Conservation (phyloP, 2,888 invertebrate genomes). For the Diploptera punctata region DNA sequence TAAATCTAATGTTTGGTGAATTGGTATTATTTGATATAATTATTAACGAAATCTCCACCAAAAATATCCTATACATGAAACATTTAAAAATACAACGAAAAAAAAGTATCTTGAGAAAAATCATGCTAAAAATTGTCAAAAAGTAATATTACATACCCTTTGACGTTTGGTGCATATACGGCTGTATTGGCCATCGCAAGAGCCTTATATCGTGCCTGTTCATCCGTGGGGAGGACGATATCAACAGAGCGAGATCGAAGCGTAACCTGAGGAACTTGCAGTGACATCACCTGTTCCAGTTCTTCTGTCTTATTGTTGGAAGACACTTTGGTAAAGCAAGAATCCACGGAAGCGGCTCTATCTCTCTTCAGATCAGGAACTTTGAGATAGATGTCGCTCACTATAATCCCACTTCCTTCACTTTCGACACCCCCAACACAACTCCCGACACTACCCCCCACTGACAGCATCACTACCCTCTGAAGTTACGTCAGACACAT, state of each 20-base stretch:
- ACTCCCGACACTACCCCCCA: neutral
- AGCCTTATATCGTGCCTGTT: constrained; percentile 86
- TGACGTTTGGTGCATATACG: constrained; percentile 49
- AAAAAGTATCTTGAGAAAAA: no score
- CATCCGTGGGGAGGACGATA: constrained; percentile 85
- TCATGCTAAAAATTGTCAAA: no score
- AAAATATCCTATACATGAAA: no score
- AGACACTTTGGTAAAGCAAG: constrained; percentile 77
- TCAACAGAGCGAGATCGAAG: constrained; percentile 85
- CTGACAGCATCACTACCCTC: constrained; percentile 53
- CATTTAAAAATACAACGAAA: no score
- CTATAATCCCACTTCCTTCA: constrained; percentile 54
- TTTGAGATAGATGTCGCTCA: constrained; percentile 76
- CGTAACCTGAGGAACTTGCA: constrained; percentile 54
- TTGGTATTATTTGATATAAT: no score
- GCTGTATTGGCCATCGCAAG: constrained; percentile 70
- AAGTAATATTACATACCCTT: constrained; percentile 19
- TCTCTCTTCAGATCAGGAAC: constrained; percentile 86
- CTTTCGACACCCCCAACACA: no score
- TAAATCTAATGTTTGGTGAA: no score
- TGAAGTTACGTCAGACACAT: constrained; percentile 61
- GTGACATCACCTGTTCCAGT: constrained; percentile 54
- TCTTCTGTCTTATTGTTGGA: constrained; percentile 76
- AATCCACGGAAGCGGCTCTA: constrained; percentile 87
- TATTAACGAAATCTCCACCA: no score